A percentile compares a stretch with the other conserved stretches of the same genome.
phyloP scores from a whole-genome alignment of 2,797 vertebrate genomes.

The Phaenicophaeus curvirostris region DNA sequence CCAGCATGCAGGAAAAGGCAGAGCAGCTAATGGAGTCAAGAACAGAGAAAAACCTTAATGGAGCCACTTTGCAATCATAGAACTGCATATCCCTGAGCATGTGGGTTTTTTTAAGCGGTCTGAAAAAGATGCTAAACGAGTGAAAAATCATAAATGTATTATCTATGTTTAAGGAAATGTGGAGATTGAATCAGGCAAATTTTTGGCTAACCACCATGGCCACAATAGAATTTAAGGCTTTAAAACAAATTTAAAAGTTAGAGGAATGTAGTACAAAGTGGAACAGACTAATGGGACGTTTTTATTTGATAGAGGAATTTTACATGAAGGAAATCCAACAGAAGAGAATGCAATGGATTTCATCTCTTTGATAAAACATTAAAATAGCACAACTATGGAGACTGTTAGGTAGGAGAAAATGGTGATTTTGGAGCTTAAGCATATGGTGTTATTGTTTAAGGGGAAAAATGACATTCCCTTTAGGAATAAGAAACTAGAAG shows the following conservation, averaged over 20 bases:
- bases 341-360: not conserved
- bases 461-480: not conserved
- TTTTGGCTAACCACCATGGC: not conserved
- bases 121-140: not conserved
- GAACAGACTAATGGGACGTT: conserved; percentile 6
- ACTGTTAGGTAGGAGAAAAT: not conserved
- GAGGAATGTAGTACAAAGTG: conserved; percentile 1
- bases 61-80: not conserved
- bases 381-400: conserved; percentile 7
- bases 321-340: conserved; percentile 15
- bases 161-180: not conserved
- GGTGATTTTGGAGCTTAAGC: not conserved
- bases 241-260: not conserved
- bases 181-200: not conserved
- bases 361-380: conserved; percentile 30
- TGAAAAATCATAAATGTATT: not conserved
- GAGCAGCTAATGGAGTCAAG: rapidly evolving
- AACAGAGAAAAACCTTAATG: rapidly evolving
- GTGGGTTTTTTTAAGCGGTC: rapidly evolving
- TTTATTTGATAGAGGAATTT: not conserved
- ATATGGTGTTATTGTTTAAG: conserved; percentile 13
- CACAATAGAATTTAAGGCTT: not conserved
- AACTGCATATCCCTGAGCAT: not conserved
- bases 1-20: not conserved
- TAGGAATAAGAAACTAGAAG: not conserved